Base-by-base conservation (phyloP, 2,888 invertebrate species). In the Callinectes sapidus region DNA sequence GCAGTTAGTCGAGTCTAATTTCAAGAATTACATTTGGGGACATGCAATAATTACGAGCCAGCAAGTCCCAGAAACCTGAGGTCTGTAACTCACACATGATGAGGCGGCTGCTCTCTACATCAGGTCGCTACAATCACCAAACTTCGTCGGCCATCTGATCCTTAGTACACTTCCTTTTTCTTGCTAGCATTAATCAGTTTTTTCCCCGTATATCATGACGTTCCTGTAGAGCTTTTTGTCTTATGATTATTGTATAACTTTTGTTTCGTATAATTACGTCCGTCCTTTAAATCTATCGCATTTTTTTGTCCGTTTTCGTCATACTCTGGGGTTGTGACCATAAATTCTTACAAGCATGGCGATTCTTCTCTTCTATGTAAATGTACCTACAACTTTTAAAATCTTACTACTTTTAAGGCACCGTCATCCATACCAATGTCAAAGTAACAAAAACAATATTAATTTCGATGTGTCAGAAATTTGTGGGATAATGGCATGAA, bases 31-130 rank as follows among this genome's bases (percentile, higher is more conserved):
- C n/a, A 71, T 28, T 81, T 81, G 81, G 35, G 16, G 35, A 81
- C 35, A 81, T 81, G 81, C 81, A 35, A 35, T 81, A 35, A 81
- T 81, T 81, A 81, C 81, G 81, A 81, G 28, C 16, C 81, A 35
- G 35, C 14, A 71, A 71, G 28, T 71, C 28, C 28, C 16, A 16
- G 35, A 35, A 35, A 81, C 81, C 35, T 81, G 13, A 81, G 81
- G 81, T 32, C 81, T 2, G 35, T 32, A 81, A 48, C 48, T 48
- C 48, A 10, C 48, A 39, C 48, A 5, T 10, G 48, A 48, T 8
- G 81, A 16, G 35, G 35, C 13, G 35, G 35, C 14, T 81, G 81
- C 35, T 13, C n/a, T 71, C 28, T 28, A 28, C 71, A 28, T 71
- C 71, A 71, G n/a, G n/a, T 13, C 3, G 10, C 61, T 61, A 10